Evolutionary conservation across 1,140 invertebrate genomes (phyloP).

Genomic region (Anastrepha ludens): DNA sequence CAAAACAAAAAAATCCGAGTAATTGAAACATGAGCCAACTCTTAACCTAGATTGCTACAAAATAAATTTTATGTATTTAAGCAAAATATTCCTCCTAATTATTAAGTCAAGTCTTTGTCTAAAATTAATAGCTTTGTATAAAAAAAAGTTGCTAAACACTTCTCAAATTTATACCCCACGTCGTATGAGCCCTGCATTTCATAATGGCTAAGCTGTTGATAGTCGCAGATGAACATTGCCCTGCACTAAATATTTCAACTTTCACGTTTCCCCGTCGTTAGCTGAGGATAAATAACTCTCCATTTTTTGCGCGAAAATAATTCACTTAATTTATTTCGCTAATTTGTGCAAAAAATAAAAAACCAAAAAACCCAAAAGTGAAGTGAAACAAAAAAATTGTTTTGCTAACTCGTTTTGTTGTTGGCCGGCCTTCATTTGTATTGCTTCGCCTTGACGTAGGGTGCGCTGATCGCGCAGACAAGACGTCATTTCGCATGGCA

Average conservation of each 20-base stretch:
- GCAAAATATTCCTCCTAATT: neutral
- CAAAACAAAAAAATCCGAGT: no score
- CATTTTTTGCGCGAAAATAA: no score
- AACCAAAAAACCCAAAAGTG: neutral
- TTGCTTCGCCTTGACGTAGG: constrained; percentile 12
- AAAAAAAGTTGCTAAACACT: no score
- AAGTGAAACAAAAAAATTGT: neutral
- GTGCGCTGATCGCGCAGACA: neutral
- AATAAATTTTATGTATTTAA: neutral
- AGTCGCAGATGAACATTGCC: neutral
- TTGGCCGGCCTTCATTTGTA: neutral
- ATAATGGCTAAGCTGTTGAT: neutral
- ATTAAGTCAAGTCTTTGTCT: no score
- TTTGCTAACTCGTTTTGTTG: neutral
- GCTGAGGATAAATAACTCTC: no score
- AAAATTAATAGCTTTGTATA: no score
- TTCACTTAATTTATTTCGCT: neutral
- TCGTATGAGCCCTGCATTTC: neutral
- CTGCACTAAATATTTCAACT: neutral
- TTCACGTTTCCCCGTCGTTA: no score
- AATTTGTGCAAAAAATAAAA: neutral
- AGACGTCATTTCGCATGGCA: constrained; percentile 27
- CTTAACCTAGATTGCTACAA: neutral
- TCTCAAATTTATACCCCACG: neutral
- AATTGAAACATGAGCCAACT: no score